phyloP scores from a whole-genome alignment of 1,140 invertebrate species.

The Plutomurus gul region DNA sequence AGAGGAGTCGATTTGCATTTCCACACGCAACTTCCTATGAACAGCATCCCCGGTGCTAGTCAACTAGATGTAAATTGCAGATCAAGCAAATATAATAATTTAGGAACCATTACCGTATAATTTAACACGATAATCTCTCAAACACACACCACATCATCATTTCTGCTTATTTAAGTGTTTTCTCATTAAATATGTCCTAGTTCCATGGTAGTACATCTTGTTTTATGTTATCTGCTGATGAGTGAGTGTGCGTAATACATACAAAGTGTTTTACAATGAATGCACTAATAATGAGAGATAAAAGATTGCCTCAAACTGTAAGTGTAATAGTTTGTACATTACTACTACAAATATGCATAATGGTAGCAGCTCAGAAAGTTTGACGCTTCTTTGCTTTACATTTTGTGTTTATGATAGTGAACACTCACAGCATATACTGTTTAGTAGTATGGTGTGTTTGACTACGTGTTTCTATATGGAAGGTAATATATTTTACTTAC shows the following conservation, averaged over 20 bases:
- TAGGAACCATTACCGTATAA: not conserved
- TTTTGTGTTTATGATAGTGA: too few relatives aligned
- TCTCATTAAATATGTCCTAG: not conserved
- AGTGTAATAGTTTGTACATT: too few relatives aligned
- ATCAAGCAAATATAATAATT: not conserved
- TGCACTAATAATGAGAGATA: too few relatives aligned
- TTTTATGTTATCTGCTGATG: not conserved
- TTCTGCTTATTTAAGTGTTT: not conserved
- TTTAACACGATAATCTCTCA: not conserved
- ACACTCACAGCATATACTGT: too few relatives aligned
- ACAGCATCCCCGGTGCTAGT: not conserved
- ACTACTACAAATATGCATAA: too few relatives aligned
- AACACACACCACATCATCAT: not conserved
- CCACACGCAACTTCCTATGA: not conserved
- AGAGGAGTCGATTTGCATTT: not conserved
- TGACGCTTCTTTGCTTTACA: too few relatives aligned
- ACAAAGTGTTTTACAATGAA: not conserved
- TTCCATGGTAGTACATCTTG: not conserved
- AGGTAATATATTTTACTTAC: too few relatives aligned
- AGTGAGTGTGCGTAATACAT: not conserved
- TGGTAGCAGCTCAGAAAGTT: too few relatives aligned
- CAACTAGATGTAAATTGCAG: not conserved
- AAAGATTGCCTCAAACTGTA: too few relatives aligned
- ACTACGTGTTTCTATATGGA: too few relatives aligned
- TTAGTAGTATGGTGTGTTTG: too few relatives aligned